A percentile compares a stretch with the other conserved stretches of the same genome.
These are phyloP conservation scores for Exephanes ischioxanthus DNA, from an alignment of 2,888 invertebrate genomes.

Conservation along the genomic window DNA sequence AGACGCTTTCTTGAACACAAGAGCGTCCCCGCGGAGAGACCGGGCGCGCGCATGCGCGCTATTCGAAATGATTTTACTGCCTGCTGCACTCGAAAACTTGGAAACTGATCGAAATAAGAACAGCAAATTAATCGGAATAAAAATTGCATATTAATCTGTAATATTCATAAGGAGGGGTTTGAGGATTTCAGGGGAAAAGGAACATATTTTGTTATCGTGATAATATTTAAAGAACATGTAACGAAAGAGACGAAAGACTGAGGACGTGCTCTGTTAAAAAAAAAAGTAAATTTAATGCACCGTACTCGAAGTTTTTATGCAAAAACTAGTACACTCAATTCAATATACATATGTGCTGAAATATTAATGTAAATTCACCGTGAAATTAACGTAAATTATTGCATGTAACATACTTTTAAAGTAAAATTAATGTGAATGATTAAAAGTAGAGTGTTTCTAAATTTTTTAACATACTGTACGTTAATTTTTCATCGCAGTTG, in stretches of 20 bases:
- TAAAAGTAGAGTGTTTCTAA: no score
- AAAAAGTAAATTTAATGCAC: no score
- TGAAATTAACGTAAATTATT: no score
- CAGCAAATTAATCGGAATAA: neutral
- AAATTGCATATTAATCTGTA: neutral
- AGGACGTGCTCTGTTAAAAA: neutral
- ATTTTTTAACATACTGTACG: no score
- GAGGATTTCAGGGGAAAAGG: neutral
- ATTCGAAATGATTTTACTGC: constrained; percentile 51
- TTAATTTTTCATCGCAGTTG: no score
- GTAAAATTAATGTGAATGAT: no score
- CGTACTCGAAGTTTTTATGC: no score
- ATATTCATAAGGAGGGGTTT: neutral
- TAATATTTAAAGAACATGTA: neutral
- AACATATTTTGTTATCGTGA: neutral
- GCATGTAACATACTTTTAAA: no score
- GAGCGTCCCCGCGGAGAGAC: constrained; percentile 62
- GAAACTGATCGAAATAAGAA: neutral
- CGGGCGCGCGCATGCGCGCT: constrained; percentile 53
- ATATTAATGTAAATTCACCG: no score
- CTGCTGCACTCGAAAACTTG: neutral
- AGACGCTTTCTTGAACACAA: constrained; percentile 68
- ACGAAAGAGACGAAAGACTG: neutral
- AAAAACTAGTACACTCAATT: no score
- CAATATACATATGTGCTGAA: no score